Evolutionary conservation across 2,113 vertebrate genomes (phyloP).

Genomic region (Sceloporus tristichus): DNA sequence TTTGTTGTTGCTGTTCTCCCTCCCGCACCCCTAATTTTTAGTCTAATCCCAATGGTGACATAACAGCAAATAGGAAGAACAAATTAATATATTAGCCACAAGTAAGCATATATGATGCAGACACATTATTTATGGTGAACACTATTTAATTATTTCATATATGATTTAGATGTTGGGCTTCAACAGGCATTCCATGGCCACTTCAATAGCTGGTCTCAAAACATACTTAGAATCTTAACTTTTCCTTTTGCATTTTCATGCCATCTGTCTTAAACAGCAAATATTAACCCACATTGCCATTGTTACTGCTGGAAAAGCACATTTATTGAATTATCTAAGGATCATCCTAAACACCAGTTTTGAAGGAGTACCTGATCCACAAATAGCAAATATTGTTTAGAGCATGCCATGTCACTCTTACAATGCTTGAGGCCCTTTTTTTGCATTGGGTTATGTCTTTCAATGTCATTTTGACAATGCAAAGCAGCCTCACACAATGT

Average conservation of each 20-base stretch:
- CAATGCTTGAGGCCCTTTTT: constrained; percentile 63
- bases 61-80: neutral
- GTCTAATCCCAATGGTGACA: no score
- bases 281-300: constrained; percentile 76
- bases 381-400: constrained; percentile 70
- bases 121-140: neutral
- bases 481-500: constrained; percentile 46
- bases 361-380: constrained; percentile 74
- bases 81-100: neutral
- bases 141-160: neutral
- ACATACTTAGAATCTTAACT: neutral
- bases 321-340: constrained; percentile 77
- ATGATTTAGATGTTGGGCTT: fast-evolving
- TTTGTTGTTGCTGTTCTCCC: no score
- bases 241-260: constrained; percentile 68
- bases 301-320: constrained; percentile 46
- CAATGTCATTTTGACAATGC: constrained; percentile 54
- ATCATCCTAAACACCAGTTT: constrained; percentile 75
- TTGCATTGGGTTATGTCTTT: constrained; percentile 49
- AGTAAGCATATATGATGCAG: neutral
- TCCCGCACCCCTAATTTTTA: no score
- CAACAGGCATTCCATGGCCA: constrained; percentile 5
- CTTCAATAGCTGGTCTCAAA: constrained; percentile 33
- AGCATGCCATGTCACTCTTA: constrained; percentile 63
- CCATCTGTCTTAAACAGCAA: constrained; percentile 62